Percentiles rank a stretch among this genome's conserved stretches.
phyloP scores from a whole-genome alignment of 2,113 vertebrate genomes.

The Crocuta crocuta region DNA sequence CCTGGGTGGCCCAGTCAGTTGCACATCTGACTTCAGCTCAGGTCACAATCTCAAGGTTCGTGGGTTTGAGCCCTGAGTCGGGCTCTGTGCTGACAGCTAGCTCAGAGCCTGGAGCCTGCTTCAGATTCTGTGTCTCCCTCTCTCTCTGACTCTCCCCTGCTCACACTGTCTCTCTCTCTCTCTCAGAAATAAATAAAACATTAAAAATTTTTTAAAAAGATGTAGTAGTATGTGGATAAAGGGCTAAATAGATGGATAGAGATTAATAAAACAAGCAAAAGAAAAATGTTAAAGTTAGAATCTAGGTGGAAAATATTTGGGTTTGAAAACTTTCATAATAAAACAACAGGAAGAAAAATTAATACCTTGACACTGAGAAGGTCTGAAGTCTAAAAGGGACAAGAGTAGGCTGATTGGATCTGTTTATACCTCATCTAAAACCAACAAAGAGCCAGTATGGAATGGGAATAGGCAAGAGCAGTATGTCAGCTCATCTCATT shows the following conservation, averaged over 20 bases:
- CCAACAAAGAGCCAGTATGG: background rate
- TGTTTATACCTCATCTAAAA: background rate
- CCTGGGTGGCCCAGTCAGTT: too few species aligned
- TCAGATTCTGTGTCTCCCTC: too few species aligned
- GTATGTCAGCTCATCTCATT: background rate
- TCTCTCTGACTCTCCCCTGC: too few species aligned
- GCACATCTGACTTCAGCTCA: too few species aligned
- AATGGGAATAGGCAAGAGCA: background rate
- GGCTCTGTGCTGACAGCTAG: too few species aligned
- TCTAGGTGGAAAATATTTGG: background rate
- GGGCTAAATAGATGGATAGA: background rate
- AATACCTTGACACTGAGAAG: background rate
- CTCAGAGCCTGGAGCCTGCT: too few species aligned
- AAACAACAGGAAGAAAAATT: background rate
- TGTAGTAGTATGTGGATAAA: background rate
- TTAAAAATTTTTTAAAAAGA: too few species aligned
- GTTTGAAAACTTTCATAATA: constrained; percentile 49
- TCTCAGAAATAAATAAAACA: too few species aligned
- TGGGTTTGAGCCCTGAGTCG: too few species aligned
- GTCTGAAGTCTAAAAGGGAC: background rate
- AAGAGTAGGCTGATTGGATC: background rate
- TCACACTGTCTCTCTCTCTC: too few species aligned
- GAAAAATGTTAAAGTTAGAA: constrained; percentile 10
- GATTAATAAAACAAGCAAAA: background rate
- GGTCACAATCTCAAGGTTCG: too few species aligned